These are phyloP conservation scores for Drosophila novamexicana DNA, from an alignment of 1,140 invertebrate genomes.

Conservation along the genomic window DNA sequence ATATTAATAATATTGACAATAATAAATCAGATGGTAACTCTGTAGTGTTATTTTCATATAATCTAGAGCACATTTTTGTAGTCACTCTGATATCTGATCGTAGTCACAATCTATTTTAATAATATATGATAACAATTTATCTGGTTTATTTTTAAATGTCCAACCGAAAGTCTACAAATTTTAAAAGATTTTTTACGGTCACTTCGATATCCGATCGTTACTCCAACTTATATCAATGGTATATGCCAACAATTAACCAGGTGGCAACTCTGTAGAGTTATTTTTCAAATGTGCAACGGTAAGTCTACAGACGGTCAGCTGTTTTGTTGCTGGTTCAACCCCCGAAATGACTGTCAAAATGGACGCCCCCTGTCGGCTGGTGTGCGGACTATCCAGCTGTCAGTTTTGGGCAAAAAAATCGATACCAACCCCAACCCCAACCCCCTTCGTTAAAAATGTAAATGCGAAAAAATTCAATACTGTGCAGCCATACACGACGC, in stretches of 20 bases:
- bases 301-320: conserved; percentile 27
- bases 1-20: no score
- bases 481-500: conserved; percentile 78
- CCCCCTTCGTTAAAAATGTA: conserved; percentile 80
- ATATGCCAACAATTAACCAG: neutral
- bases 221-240: no score
- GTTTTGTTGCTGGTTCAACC: conserved; percentile 39
- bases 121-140: no score
- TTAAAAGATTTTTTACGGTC: no score
- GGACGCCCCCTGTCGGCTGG: conserved; percentile 47
- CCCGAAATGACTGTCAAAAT: conserved; percentile 39
- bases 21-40: no score
- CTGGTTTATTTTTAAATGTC: conserved; percentile 20
- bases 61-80: no score
- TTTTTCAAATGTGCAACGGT: conserved; percentile 26
- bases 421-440: conserved; percentile 77
- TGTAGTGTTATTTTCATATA: no score
- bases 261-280: conserved; percentile 15
- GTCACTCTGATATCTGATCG: no score
- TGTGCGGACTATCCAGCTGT: conserved; percentile 32
- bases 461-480: conserved; percentile 83
- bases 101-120: no score
- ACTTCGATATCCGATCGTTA: no score
- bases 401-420: conserved; percentile 73
- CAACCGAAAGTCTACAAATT: neutral